phyloP scores from a whole-genome alignment of 2,113 vertebrate species.

The Vidua chalybeata region DNA sequence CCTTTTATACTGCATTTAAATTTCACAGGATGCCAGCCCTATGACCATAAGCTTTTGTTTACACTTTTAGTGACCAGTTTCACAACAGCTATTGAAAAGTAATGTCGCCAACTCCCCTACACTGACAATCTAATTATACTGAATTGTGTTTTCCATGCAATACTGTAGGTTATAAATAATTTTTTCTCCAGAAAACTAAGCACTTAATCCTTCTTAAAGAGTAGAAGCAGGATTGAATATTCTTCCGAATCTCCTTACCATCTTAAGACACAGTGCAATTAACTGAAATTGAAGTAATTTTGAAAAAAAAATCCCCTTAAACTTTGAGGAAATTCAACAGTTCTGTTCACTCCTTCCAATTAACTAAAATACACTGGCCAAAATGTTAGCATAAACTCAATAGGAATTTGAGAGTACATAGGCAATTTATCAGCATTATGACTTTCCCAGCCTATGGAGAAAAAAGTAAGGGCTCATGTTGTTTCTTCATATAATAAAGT shows the following conservation, averaged over 20 bases:
- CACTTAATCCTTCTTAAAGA: neutral
- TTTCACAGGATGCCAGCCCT: neutral
- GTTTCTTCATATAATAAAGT: neutral
- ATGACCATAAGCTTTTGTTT: neutral
- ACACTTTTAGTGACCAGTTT: neutral
- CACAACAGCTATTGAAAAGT: neutral
- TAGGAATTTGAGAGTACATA: neutral
- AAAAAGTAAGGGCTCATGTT: neutral
- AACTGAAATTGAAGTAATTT: neutral
- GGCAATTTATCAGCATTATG: neutral
- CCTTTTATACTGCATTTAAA: neutral
- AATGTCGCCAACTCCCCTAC: neutral
- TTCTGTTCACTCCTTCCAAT: neutral
- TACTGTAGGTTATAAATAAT: neutral
- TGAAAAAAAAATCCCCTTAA: neutral
- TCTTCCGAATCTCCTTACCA: neutral
- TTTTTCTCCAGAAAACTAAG: neutral
- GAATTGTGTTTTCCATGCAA: neutral
- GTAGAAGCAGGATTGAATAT: neutral
- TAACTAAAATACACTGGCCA: neutral
- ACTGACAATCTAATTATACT: neutral
- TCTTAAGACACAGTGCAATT: neutral
- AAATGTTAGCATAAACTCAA: neutral
- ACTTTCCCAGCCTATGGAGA: neutral
- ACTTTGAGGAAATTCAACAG: neutral